Evolutionary conservation across 2,888 invertebrate genomes (phyloP).

Genomic region (Rhyacophila evoluta): DNA sequence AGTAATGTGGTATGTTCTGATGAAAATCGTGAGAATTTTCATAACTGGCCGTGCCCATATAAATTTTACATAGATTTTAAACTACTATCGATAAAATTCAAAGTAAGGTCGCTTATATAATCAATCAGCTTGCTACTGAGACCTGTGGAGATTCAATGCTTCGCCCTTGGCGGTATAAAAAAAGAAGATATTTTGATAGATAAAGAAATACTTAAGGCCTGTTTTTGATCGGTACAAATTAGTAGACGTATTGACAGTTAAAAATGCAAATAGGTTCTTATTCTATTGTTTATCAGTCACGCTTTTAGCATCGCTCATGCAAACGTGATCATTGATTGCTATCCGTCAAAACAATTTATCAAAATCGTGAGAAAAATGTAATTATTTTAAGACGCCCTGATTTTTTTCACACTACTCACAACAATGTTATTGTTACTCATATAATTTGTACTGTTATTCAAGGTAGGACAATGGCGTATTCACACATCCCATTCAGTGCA

Average conservation of each 20-base stretch:
- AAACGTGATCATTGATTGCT: slow-evolving; percentile 7
- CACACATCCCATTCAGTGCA: too few relatives aligned
- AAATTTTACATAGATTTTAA: too few relatives aligned
- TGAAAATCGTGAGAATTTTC: too few relatives aligned
- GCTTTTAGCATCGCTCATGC: not conserved
- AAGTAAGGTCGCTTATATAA: too few relatives aligned
- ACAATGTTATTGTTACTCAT: not conserved
- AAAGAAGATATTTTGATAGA: too few relatives aligned
- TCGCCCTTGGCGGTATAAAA: too few relatives aligned
- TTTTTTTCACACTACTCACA: not conserved
- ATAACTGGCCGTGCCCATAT: too few relatives aligned
- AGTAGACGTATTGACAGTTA: not conserved
- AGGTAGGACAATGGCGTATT: not conserved
- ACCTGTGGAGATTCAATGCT: too few relatives aligned
- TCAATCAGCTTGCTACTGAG: too few relatives aligned
- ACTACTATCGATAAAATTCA: too few relatives aligned
- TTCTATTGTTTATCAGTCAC: not conserved
- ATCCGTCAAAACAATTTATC: slow-evolving; percentile 14
- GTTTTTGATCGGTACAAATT: not conserved
- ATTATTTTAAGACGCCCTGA: slow-evolving; percentile 18
- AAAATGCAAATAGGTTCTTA: slow-evolving; percentile 13
- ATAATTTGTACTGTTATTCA: not conserved
- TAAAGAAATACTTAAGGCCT: not conserved
- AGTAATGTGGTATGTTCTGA: too few relatives aligned
- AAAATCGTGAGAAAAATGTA: slow-evolving; percentile 22